Conservation (phyloP, 2,113 vertebrate species). For the Micromys minutus region DNA sequence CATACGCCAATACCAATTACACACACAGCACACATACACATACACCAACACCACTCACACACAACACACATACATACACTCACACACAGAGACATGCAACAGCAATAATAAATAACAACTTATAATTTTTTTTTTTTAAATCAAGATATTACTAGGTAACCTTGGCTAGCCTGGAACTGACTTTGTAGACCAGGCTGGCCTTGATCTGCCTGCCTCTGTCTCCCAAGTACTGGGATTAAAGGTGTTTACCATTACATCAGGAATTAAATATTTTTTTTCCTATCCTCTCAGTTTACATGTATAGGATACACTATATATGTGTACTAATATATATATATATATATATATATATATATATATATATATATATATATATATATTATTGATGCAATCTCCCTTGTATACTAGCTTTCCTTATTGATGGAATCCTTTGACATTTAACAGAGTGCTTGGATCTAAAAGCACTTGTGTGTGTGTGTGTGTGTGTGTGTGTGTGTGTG, state of each 20-base stretch:
- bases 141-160: background rate
- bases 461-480: background rate
- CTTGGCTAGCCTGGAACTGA: background rate
- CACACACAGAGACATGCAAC: background rate
- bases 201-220: background rate
- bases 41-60: background rate
- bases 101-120: background rate
- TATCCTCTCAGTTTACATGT: background rate
- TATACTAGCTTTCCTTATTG: slow-evolving; percentile 22
- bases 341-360: background rate
- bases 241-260: background rate
- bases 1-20: background rate
- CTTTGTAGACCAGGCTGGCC: background rate
- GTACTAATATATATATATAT: background rate
- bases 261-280: background rate
- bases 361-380: background rate
- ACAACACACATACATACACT: background rate
- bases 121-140: background rate
- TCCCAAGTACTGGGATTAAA: background rate
- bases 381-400: background rate
- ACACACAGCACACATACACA: background rate
- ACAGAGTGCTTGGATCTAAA: background rate
- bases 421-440: background rate
- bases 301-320: too few relatives aligned
- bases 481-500: background rate